Base-by-base conservation (phyloP, 23 tunicate genomes). In the Halocynthia aurantium region DNA sequence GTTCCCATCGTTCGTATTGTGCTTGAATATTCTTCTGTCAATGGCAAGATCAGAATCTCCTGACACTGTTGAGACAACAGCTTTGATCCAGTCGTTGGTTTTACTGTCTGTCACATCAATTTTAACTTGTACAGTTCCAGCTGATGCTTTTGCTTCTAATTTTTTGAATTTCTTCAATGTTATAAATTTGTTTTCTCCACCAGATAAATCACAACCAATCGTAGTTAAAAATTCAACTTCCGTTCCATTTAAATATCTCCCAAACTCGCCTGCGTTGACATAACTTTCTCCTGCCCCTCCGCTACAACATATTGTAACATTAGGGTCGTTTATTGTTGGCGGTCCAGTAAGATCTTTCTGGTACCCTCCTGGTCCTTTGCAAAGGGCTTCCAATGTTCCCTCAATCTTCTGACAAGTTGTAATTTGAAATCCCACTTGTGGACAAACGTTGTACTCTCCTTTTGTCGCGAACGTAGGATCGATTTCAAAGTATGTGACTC, bases 401-500 rank as follows among this genome's bases (percentile, higher is more conserved):
- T 10, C 10, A 10, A 15, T 49, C 22, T 0, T 10, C 70, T 65
- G 70, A 49, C 70, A 65, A 65, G 49, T 49, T 11, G 15, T 15
- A 49, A 20, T 20, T 10, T 15, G 10, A 20, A 10, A 5, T 20
- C 5, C 22, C 9, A 65, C 31, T 15, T 65, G 49, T 65, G 70
- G 70, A 49, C 70, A 65, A 15, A 65, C 31, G 19, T 65, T 65
- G 19, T 65, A 65, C 9, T 11, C 31, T 15, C 19, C 70, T 20
- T 65, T 15, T 8, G 15, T 65, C 19, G 70, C 70, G 6, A 65
- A 65, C 10, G 22, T 65, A 20, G 22, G 22, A 49, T 65, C 70
- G 15, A 65, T 65, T 15, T 65, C 70, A 10, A 65, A 20, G 70
- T 65, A 65, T 15, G 70, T 65, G 49, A 65, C 31, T 65, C 70